phyloP scores from a whole-genome alignment of 2,888 invertebrate genomes.

The Meteorus colon region DNA sequence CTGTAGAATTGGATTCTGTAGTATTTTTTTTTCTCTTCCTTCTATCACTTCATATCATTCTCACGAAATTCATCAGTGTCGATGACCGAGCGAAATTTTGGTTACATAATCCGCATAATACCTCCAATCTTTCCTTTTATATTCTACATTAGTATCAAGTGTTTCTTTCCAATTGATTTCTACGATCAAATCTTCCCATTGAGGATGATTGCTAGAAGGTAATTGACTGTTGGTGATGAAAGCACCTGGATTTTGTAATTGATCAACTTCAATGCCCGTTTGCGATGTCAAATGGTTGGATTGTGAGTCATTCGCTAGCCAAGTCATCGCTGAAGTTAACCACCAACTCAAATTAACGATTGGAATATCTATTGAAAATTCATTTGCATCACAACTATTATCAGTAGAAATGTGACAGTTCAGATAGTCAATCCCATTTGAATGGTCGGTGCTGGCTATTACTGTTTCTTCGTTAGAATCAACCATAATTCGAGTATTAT shows the following conservation, averaged over 20 bases:
- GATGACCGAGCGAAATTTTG: conserved; percentile 57
- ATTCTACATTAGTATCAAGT: conserved; percentile 56
- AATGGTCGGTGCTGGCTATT: background rate
- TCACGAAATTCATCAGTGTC: conserved; percentile 49
- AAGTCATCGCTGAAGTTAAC: conserved; percentile 62
- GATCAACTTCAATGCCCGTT: conserved; percentile 5
- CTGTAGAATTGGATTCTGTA: background rate
- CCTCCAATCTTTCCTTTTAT: conserved; percentile 60
- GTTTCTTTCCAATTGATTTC: conserved; percentile 63
- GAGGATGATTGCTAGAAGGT: conserved; percentile 49
- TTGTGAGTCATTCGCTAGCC: conserved; percentile 60
- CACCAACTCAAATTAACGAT: conserved; percentile 61
- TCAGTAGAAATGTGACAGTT: background rate
- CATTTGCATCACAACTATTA: background rate
- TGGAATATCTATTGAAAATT: conserved; percentile 19
- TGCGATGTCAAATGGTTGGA: conserved; percentile 39
- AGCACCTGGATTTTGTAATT: conserved; percentile 10
- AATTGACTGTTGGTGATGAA: conserved; percentile 56
- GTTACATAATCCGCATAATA: conserved; percentile 58
- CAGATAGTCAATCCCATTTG: background rate
- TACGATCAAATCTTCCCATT: conserved; percentile 54
- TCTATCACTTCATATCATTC: background rate
- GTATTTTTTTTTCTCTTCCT: background rate
- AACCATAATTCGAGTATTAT: background rate
- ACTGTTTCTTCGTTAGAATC: background rate